phyloP scores from a whole-genome alignment of 35 echinoderm and acorn worm species.

The Stichopus chloronotus region DNA sequence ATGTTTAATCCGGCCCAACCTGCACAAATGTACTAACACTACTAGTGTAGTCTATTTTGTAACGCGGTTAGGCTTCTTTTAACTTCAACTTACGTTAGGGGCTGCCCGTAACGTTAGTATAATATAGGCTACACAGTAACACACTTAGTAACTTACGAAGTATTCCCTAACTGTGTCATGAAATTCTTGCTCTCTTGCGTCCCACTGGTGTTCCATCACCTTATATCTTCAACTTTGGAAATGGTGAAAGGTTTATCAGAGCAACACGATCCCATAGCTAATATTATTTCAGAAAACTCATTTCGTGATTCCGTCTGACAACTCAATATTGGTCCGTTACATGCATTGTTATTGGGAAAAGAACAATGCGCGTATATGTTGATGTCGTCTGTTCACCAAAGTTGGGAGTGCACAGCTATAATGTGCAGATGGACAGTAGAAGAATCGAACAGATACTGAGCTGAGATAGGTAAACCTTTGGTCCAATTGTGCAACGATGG shows the following conservation, averaged over 20 bases:
- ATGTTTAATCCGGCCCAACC: too few species aligned
- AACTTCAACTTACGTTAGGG: too few species aligned
- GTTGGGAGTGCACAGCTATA: too few species aligned
- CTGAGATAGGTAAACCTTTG: neutral
- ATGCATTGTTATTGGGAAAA: neutral
- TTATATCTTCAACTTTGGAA: conserved; percentile 43
- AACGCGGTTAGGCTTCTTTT: too few species aligned
- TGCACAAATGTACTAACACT: too few species aligned
- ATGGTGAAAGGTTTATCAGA: conserved; percentile 8
- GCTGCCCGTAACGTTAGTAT: neutral
- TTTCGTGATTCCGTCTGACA: neutral
- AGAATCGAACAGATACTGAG: neutral
- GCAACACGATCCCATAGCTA: conserved; percentile 35
- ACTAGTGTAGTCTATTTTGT: too few species aligned
- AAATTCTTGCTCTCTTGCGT: conserved; percentile 85
- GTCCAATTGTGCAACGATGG: conserved; percentile 18
- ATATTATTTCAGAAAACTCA: neutral
- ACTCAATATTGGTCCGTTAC: neutral
- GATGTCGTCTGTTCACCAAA: too few species aligned
- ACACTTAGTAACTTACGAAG: conserved; percentile 87
- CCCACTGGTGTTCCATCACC: conserved; percentile 86
- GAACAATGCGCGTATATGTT: neutral
- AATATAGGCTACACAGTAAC: neutral
- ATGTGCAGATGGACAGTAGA: neutral
- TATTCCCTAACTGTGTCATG: conserved; percentile 89